Base-by-base conservation (phyloP, 2,888 invertebrate species). In the Brachylomia viminalis region DNA sequence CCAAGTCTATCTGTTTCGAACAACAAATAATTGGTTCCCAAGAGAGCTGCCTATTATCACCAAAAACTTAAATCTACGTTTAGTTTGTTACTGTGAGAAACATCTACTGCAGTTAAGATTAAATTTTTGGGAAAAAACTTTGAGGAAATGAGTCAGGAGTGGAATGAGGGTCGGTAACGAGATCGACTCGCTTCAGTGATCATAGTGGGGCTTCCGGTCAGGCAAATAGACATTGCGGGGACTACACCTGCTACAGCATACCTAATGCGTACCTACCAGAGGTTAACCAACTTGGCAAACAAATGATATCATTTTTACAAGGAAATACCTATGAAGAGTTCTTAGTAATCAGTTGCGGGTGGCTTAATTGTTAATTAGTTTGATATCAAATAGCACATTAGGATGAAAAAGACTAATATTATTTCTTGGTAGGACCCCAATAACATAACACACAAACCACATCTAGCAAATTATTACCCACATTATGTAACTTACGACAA, bases 81-180 rank as follows among this genome's bases (percentile, higher is more conserved):
- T 72, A 64, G 64, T 82, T 80, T 75, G 84, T 87, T 86, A 87
- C 91, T 92, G 93, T 94, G 94, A 93, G 94, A 94, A 94, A 91
- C 87, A 90, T 88, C 87, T 86, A 88, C 86, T 89, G 79, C 85
- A 91, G 92, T 93, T 92, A 89, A 90, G 87, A 91, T 91, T 92
- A 87, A 90, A 91, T 92, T 90, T 92, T 87, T 84, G 79, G 85
- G 80, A 83, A 88, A 90, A 94, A 90, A 82, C 71, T 70, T 82
- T 86, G 89, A 95, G 96, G 96, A 96, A 96, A 95, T 95, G 95
- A 95, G 93, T 93, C 92, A 92, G 92, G 92, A 92, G 88, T 90
- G 80, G 90, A 89, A 88, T 87, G 90, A 86, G 88, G 91, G 93
- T 90, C 91, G 90, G 92, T 94, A 94, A 94, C 93, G 91, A 93